Conservation (phyloP, 2,888 invertebrate species). For the Tenthredo scrophulariae region DNA sequence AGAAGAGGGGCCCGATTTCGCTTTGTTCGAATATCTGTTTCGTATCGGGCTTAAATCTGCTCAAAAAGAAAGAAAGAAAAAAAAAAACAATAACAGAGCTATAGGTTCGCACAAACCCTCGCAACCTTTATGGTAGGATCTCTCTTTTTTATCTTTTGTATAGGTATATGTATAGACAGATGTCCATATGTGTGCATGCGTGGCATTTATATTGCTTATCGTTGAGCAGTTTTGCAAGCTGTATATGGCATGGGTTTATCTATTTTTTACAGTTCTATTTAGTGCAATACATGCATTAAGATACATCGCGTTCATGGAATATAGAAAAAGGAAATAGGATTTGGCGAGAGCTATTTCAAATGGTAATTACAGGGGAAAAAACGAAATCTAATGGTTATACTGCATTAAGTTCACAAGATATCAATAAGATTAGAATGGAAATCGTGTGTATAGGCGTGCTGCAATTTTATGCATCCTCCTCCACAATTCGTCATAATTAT, state of each 20-base stretch:
- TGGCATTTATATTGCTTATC: neutral
- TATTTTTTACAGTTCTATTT: neutral
- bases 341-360: neutral
- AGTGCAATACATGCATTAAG: neutral
- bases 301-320: neutral
- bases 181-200: neutral
- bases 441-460: neutral
- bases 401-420: neutral
- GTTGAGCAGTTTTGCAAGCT: neutral
- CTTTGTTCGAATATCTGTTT: slow-evolving; percentile 36
- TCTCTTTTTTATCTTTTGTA: neutral
- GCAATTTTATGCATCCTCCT: too few species aligned
- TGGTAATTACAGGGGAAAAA: neutral
- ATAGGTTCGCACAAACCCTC: neutral
- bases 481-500: too few species aligned
- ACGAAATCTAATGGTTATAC: neutral
- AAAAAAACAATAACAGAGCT: neutral
- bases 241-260: neutral
- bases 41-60: neutral
- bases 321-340: neutral
- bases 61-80: neutral
- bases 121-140: neutral
- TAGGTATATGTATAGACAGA: neutral
- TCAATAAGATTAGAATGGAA: neutral
- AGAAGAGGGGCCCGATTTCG: neutral